A percentile compares a stretch with the other conserved stretches of the same genome.
These are phyloP conservation scores for Haliclystus octoradiatus DNA, from an alignment of 30 jellyfish, hydroid and myxozoan species.

Conservation along the genomic window DNA sequence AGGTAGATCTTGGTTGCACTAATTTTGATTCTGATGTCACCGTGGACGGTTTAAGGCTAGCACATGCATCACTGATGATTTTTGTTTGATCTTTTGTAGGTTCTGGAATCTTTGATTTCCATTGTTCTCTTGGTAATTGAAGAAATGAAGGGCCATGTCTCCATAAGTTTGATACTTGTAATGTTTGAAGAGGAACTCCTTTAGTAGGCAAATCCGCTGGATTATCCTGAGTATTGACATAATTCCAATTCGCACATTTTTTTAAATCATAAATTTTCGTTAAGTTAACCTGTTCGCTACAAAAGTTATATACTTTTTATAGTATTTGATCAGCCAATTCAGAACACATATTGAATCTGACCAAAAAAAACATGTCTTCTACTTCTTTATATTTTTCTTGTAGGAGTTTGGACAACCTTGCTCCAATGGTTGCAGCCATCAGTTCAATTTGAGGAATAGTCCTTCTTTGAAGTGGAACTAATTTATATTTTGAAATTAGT, in stretches of 20 bases:
- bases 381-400: neutral
- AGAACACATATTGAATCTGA: neutral
- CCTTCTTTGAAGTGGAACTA: neutral
- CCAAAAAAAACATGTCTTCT: neutral
- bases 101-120: neutral
- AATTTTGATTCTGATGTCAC: neutral
- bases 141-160: neutral
- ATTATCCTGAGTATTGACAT: neutral
- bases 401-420: neutral
- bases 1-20: neutral
- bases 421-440: neutral
- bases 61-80: neutral
- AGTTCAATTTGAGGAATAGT: neutral
- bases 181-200: neutral
- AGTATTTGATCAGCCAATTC: neutral
- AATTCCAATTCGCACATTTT: neutral
- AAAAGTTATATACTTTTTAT: neutral
- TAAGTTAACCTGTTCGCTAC: neutral
- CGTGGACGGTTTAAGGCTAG: neutral
- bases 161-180: neutral
- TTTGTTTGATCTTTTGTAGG: neutral
- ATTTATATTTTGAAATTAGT: neutral
- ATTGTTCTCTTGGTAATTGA: neutral
- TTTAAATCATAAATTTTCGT: neutral
- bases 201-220: neutral